Evolutionary conservation across 2,888 invertebrate species (phyloP).

Genomic region (Pollenia labialis): DNA sequence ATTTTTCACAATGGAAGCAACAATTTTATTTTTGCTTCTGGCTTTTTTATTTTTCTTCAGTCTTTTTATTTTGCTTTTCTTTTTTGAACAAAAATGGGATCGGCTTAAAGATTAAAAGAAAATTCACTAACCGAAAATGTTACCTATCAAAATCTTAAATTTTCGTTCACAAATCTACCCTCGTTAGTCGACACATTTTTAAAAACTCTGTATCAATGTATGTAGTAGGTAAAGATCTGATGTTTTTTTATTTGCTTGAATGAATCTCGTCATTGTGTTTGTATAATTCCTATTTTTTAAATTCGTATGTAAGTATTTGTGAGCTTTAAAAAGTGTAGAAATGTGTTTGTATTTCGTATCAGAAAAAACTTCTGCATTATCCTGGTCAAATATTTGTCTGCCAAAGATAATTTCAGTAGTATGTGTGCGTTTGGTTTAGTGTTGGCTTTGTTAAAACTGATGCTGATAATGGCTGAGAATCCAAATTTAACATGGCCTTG

Average conservation of each 20-base stretch:
- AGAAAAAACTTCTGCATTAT: constrained; percentile 62
- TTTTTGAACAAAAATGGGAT: too few species aligned
- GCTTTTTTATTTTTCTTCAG: too few species aligned
- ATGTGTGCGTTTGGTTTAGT: not conserved
- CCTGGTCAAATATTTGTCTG: constrained; percentile 71
- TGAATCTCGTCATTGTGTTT: constrained; percentile 26
- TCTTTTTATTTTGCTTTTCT: too few species aligned
- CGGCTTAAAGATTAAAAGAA: too few species aligned
- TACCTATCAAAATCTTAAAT: not conserved
- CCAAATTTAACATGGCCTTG: constrained; percentile 70
- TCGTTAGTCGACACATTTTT: constrained; percentile 1
- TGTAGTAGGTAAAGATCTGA: not conserved
- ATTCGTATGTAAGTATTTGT: constrained; percentile 5
- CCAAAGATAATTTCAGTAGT: constrained; percentile 54
- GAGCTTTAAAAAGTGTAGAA: not conserved
- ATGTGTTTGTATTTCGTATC: constrained; percentile 26
- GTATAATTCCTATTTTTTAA: not conserved
- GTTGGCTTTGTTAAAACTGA: constrained; percentile 40
- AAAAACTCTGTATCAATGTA: not conserved
- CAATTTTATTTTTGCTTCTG: too few species aligned
- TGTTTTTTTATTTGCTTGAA: not conserved
- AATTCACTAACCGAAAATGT: too few species aligned
- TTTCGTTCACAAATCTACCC: constrained; percentile 8
- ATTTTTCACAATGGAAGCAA: too few species aligned
- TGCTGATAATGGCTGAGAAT: constrained; percentile 38